Percentiles rank a stretch among this genome's conserved stretches.
Conservation (phyloP, 2,113 vertebrate species). For the Pedetes capensis region DNA sequence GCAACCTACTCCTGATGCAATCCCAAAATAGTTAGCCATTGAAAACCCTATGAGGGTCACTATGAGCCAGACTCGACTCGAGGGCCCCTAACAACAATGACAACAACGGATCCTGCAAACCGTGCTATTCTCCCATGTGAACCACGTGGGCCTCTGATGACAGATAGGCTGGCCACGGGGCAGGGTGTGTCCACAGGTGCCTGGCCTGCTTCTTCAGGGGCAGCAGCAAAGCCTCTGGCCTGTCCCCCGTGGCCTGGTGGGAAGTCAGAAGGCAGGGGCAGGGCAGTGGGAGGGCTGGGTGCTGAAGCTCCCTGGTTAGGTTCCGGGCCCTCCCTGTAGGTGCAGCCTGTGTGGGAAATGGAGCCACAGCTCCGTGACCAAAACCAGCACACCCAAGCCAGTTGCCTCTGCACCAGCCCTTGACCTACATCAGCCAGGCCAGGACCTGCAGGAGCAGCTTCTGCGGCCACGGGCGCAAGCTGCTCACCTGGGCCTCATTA, state of each 20-base stretch:
- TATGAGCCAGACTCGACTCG: too few relatives aligned
- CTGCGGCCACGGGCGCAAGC: not conserved
- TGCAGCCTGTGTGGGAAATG: not conserved
- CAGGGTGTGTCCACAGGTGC: rapidly evolving
- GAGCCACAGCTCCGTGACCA: not conserved
- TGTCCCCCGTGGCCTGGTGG: not conserved
- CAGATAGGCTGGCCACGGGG: not conserved
- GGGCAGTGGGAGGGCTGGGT: not conserved
- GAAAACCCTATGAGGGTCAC: too few relatives aligned
- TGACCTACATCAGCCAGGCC: not conserved
- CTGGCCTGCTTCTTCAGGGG: not conserved
- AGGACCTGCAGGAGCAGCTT: not conserved
- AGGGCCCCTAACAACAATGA: too few relatives aligned
- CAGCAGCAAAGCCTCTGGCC: not conserved
- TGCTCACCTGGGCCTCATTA: not conserved
- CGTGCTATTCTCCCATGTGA: rapidly evolving
- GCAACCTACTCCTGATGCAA: too few relatives aligned
- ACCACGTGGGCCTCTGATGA: not conserved
- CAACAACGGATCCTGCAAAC: not conserved
- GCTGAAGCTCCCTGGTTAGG: not conserved
- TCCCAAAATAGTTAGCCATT: too few relatives aligned
- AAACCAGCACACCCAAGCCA: not conserved
- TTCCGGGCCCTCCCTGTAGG: not conserved
- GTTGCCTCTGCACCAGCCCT: not conserved
- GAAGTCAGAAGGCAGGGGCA: not conserved